These are phyloP conservation scores for Propithecus coquereli DNA, from an alignment of 2,113 vertebrate genomes.

Conservation along the genomic window DNA sequence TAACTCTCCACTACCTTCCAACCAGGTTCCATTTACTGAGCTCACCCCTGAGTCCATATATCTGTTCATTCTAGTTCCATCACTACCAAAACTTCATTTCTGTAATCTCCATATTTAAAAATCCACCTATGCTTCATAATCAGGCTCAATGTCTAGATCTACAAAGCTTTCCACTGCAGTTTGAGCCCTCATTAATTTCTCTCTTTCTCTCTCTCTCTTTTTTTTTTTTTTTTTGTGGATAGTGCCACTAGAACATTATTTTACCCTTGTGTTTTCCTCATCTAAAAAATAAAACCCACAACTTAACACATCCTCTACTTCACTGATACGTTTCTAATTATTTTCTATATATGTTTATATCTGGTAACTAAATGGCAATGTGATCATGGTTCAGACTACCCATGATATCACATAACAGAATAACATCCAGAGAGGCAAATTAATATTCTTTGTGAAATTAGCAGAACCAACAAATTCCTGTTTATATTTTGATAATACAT, in stretches of 20 bases:
- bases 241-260: background rate
- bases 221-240: background rate
- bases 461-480: background rate
- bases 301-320: background rate
- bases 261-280: background rate
- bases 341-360: background rate
- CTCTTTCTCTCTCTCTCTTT: background rate
- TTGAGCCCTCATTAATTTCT: background rate
- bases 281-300: background rate
- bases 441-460: constrained; percentile 8
- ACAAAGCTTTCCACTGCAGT: background rate
- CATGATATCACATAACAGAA: background rate
- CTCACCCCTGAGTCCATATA: background rate
- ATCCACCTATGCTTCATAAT: background rate
- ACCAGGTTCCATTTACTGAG: background rate
- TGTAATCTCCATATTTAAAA: background rate
- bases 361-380: background rate
- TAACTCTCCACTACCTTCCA: background rate
- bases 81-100: background rate
- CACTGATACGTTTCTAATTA: background rate
- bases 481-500: background rate
- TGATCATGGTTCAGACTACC: background rate
- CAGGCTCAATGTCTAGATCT: background rate
- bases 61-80: background rate
- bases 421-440: background rate